Conservation (phyloP, 2,113 vertebrate genomes). For the Pseudorectes ferrugineus region DNA sequence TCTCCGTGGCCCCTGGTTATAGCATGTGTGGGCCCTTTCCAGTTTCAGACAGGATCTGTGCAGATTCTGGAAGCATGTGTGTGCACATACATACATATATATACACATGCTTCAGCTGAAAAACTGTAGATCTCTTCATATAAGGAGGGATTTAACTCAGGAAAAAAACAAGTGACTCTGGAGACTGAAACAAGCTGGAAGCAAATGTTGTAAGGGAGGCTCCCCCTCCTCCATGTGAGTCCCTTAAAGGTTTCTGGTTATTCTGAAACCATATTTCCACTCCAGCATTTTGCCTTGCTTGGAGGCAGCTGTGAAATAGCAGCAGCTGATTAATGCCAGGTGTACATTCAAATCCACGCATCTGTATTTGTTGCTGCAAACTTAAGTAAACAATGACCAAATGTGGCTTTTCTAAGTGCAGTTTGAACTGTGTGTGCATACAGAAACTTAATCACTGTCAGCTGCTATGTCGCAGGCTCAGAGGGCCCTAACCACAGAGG, state of each 20-base stretch:
- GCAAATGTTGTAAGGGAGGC: background rate
- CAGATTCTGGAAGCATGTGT: background rate
- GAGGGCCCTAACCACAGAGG: background rate
- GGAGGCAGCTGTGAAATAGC: constrained; percentile 61
- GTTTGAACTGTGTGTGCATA: constrained; percentile 21
- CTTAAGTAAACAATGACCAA: constrained; percentile 67
- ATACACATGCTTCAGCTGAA: background rate
- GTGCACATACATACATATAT: too few species aligned
- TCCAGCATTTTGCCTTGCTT: constrained; percentile 20
- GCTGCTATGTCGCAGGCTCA: background rate
- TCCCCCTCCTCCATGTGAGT: background rate
- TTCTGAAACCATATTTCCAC: background rate
- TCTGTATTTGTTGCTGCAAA: constrained; percentile 61
- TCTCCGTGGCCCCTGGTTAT: background rate
- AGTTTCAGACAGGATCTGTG: background rate
- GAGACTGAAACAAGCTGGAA: background rate
- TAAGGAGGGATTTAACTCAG: background rate
- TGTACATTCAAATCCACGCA: constrained; percentile 39
- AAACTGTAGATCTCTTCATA: background rate
- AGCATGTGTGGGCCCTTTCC: background rate
- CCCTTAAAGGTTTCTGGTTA: constrained; percentile 8
- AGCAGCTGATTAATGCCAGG: constrained; percentile 67
- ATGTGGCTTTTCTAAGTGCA: constrained; percentile 50
- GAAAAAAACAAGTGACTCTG: background rate
- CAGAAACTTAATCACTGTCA: constrained; percentile 51